A percentile compares a stretch with the other conserved stretches of the same genome.
Evolutionary conservation across 2,888 invertebrate species (phyloP).

Genomic region (Lottia scabra): DNA sequence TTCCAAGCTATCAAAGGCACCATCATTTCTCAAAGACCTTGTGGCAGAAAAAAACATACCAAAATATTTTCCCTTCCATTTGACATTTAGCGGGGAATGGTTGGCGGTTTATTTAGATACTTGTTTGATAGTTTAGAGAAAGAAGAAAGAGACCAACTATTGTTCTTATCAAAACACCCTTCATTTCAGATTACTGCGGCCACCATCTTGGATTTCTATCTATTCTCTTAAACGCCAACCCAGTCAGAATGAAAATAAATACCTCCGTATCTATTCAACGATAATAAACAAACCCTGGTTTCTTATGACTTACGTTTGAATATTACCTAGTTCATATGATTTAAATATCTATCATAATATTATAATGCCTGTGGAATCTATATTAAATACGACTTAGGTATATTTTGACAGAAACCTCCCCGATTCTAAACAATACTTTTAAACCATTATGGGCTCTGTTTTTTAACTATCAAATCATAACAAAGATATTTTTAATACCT

Average conservation of each 20-base stretch:
- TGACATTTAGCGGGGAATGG: background rate
- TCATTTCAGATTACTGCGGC: background rate
- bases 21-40: background rate
- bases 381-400: too few species aligned
- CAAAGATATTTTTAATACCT: too few species aligned
- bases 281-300: background rate
- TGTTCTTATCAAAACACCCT: background rate
- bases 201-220: constrained; percentile 3
- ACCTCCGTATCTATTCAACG: background rate
- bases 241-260: background rate
- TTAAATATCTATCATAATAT: constrained; percentile 2
- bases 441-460: too few species aligned
- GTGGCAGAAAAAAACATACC: background rate
- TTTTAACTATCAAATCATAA: too few species aligned
- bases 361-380: background rate
- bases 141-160: constrained; percentile 3
- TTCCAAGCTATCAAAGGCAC: constrained; percentile 1
- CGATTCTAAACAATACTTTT: too few species aligned
- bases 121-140: background rate
- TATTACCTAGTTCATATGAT: background rate
- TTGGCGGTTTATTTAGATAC: background rate
- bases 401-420: too few species aligned
- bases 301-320: background rate
- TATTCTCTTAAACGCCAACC: background rate
- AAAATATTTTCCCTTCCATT: background rate